phyloP scores from a whole-genome alignment of 2,888 invertebrate species.

The Resseliella maxima region DNA sequence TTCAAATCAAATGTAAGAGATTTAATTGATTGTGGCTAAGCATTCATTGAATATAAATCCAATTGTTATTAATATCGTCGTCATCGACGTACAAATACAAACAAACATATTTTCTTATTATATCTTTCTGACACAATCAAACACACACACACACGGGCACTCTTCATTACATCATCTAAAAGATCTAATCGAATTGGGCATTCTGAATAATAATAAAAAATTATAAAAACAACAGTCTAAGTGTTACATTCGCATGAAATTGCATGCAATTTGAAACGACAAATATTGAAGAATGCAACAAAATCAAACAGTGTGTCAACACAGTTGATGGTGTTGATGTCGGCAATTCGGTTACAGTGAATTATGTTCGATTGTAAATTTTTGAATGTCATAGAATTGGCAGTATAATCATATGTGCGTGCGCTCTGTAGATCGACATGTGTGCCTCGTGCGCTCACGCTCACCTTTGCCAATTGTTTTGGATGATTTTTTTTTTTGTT shows the following conservation, averaged over 20 bases:
- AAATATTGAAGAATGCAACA: neutral
- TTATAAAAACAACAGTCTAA: neutral
- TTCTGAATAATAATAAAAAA: too few relatives aligned
- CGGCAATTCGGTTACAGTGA: constrained; percentile 14
- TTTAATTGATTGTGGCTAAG: neutral
- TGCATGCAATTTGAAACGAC: neutral
- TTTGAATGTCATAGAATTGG: neutral
- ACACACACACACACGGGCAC: neutral
- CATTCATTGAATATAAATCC: neutral
- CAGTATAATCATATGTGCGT: neutral
- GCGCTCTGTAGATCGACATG: neutral
- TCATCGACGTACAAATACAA: neutral
- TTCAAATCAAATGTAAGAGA: neutral
- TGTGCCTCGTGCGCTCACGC: neutral
- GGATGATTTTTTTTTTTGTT: neutral
- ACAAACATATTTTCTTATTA: too few relatives aligned
- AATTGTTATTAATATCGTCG: neutral
- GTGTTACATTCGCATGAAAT: constrained; percentile 12
- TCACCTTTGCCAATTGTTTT: constrained; percentile 6
- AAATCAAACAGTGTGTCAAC: neutral
- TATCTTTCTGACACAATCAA: too few relatives aligned
- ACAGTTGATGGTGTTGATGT: neutral
- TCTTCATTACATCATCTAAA: neutral
- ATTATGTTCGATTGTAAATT: constrained; percentile 5
- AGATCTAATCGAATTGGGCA: neutral